These are phyloP conservation scores for Ifrita kowaldi DNA, from an alignment of 2,113 vertebrate genomes.

Conservation along the genomic window DNA sequence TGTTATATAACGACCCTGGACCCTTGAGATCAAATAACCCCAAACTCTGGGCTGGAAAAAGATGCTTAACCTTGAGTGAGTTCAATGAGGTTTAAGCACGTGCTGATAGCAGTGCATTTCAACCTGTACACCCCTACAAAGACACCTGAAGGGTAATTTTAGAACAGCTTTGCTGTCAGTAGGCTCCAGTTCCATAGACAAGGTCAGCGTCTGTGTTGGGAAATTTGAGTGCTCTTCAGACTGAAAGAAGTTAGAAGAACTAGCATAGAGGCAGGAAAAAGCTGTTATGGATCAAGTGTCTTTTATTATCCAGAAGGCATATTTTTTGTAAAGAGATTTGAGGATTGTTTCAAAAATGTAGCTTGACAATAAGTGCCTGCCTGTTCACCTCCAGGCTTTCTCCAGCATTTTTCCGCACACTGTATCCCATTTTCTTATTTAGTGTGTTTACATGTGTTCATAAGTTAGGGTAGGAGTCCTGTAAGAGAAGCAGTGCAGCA, in stretches of 20 bases:
- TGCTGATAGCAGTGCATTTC: not conserved
- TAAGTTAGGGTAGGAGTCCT: not conserved
- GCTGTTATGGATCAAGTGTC: not conserved
- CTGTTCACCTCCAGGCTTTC: not conserved
- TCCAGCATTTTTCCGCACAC: not conserved
- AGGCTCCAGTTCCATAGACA: not conserved
- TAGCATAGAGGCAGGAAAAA: not conserved
- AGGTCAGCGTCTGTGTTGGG: not conserved
- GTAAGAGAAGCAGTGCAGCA: not conserved
- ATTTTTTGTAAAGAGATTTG: not conserved
- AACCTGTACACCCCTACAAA: not conserved
- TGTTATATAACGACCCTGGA: not conserved
- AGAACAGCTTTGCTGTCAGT: not conserved
- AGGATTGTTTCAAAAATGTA: constrained; percentile 6
- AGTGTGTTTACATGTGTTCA: not conserved
- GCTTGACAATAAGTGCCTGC: constrained; percentile 46
- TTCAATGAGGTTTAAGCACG: not conserved
- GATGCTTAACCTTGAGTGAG: not conserved
- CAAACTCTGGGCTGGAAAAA: not conserved
- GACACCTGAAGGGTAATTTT: not conserved
- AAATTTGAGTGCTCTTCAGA: not conserved
- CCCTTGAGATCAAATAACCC: not conserved
- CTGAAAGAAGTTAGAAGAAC: not conserved
- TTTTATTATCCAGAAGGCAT: not conserved
- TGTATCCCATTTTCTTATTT: not conserved